Base-by-base conservation (phyloP, 2,797 vertebrate species). In the Gallinago stenura region DNA sequence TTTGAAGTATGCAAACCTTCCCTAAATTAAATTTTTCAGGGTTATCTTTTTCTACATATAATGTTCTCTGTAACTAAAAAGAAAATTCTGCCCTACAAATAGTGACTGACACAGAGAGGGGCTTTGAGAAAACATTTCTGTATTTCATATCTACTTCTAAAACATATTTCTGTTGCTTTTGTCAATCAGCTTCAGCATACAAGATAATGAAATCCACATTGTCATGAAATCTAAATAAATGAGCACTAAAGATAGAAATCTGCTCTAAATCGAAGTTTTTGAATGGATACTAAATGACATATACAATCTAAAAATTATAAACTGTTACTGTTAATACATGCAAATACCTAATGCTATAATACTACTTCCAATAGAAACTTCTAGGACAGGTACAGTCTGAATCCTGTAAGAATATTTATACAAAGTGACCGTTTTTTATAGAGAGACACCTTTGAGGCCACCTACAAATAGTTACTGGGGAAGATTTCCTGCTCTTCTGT, bases 191-290 rank as follows among this genome's bases (percentile, higher is more conserved):
- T 89, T 79, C 80, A 93, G 88, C 70, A 72, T 17, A 70, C 14
- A 82, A 76, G 77, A 87, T 95, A 97, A 96, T 95, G 84, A 96
- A 95, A 87, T 65, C 94, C 95, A 97, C 35, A 92, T 96, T 96
- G 84, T 78, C 61, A 89, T 45, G 72, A 87, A 93, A 89, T 66
- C 82, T 78, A 94, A 96, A 83, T 96, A 97, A 95, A 89, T 85
- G 60, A 93, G 76, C 50, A 57, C 53, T 75, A 71, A 86, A 93
- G 90, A 90, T 50, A 90, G 72, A 93, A 94, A 96, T 88, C 90
- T 94, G 83, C 80, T 91, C 90, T 72, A 93, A 96, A 93, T 77
- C 48, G 86, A 86, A 75, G 50, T 88, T 83, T 93, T 87, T 48
- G 66, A 95, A 95, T 81, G 83, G 69, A 65, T 94, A 91, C 81